Base-by-base conservation (phyloP, 2,113 vertebrate genomes). In the Petrocephalus zakoni region DNA sequence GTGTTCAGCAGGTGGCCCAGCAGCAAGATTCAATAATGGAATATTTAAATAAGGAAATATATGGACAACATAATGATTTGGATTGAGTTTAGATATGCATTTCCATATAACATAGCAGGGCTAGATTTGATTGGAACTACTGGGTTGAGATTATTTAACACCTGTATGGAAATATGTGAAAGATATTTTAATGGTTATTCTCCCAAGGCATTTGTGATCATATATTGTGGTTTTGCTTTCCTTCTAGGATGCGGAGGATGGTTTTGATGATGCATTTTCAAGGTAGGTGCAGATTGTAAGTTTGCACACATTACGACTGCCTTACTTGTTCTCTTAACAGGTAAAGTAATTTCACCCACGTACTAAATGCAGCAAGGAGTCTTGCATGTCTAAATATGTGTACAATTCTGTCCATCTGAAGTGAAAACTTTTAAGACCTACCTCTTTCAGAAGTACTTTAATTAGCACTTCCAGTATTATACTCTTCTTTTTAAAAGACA, bases 201-300 rank as follows among this genome's bases (percentile, higher is more conserved):
- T 89, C 86, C 11, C 51, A 21, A 53, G 4, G 9, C 89, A 75
- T 87, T 87, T 91, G n/a, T 85, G 87, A 84, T 89, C 5, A 11
- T 55, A n/a, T 29, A 17, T 86, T 25, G 17, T 29, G n/a, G 19
- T 49, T 83, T 87, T 34, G 21, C 87, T 90, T 90, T 91, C 7
- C 91, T 56, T 89, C 90, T 53, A 96, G 94, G 96, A 96, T 58
- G 94, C 93, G 88, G 96, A 96, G 15, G 95, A 95, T 55, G 93
- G 95, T 75, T 90, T 96, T 2, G 94, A 95, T 58, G 94, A 96
- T 42, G 89, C 94, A 0, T 96, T 96, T 87, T 94, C 95, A 91
- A 95, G 96, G 96, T 97, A 89, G 19, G 91, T 58, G 19, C 58
- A 25, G 61, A n/a, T 34, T 29, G 15, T 29, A 53, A 19, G n/a